Evolutionary conservation across 2,888 invertebrate genomes (phyloP).

Genomic region (Siphonodentalium dalli): DNA sequence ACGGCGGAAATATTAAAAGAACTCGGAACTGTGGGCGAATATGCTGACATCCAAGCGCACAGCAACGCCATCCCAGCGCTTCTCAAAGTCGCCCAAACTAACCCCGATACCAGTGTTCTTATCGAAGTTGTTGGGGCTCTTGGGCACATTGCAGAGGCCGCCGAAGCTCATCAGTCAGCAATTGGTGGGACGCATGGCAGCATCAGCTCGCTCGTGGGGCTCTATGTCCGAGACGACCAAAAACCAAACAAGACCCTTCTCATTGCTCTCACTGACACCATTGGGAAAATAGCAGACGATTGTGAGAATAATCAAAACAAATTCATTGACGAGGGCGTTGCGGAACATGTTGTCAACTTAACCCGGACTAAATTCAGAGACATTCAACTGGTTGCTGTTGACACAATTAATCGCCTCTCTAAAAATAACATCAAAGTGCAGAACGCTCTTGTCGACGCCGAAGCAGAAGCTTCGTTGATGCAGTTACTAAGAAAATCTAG

Average conservation of each 20-base stretch:
- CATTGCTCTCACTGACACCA: conserved; percentile 47
- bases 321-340: conserved; percentile 53
- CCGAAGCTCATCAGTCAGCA: conserved; percentile 38
- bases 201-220: conserved; percentile 63
- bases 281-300: conserved; percentile 43
- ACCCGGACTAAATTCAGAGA: conserved; percentile 49
- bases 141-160: conserved; percentile 49
- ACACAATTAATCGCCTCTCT: conserved; percentile 54
- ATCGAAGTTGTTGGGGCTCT: conserved; percentile 52
- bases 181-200: conserved; percentile 43
- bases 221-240: conserved; percentile 50
- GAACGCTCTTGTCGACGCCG: conserved; percentile 44
- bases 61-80: conserved; percentile 53
- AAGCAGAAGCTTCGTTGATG: conserved; percentile 57
- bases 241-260: conserved; percentile 46
- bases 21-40: conserved; percentile 40
- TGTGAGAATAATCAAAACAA: conserved; percentile 52
- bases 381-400: conserved; percentile 59
- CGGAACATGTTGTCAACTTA: conserved; percentile 49
- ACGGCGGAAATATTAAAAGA: conserved; percentile 49
- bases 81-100: conserved; percentile 46
- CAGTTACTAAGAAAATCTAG: conserved; percentile 53
- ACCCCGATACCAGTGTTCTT: conserved; percentile 50
- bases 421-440: conserved; percentile 56
- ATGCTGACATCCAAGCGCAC: conserved; percentile 50